These are phyloP conservation scores for Oncorhynchus clarkii DNA, from an alignment of 2,113 vertebrate species.

Conservation along the genomic window DNA sequence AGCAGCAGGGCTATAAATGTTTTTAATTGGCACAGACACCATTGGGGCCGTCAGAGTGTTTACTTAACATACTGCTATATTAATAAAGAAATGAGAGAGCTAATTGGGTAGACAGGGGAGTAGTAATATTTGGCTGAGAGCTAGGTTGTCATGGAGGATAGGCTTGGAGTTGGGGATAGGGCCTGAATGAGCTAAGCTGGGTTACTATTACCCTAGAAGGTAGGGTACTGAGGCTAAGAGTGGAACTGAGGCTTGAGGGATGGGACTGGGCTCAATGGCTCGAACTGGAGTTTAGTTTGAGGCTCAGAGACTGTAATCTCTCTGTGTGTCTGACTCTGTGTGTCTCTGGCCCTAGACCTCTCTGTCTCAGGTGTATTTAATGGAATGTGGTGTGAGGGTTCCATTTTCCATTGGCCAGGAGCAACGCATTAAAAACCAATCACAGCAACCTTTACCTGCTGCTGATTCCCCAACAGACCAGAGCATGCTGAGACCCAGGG, in stretches of 20 bases:
- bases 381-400: not conserved
- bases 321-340: not conserved
- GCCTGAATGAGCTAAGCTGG: not conserved
- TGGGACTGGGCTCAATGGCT: not conserved
- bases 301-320: no score
- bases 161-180: not conserved
- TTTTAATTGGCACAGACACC: constrained; percentile 63
- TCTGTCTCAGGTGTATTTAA: not conserved
- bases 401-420: constrained; percentile 48
- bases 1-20: constrained; percentile 64
- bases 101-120: constrained; percentile 32
- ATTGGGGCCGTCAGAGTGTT: constrained; percentile 56
- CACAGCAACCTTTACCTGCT: constrained; percentile 50
- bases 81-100: constrained; percentile 53
- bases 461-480: constrained; percentile 51
- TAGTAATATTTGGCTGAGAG: not conserved
- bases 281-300: no score
- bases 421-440: constrained; percentile 61
- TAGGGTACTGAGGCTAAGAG: no score
- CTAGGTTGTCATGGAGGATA: no score
- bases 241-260: no score
- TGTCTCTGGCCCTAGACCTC: not conserved
- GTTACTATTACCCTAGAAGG: no score
- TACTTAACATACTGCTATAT: constrained; percentile 59
- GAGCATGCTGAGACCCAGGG: constrained; percentile 15